phyloP scores from a whole-genome alignment of 2,113 vertebrate genomes.

The Peromyscus polionotus region DNA sequence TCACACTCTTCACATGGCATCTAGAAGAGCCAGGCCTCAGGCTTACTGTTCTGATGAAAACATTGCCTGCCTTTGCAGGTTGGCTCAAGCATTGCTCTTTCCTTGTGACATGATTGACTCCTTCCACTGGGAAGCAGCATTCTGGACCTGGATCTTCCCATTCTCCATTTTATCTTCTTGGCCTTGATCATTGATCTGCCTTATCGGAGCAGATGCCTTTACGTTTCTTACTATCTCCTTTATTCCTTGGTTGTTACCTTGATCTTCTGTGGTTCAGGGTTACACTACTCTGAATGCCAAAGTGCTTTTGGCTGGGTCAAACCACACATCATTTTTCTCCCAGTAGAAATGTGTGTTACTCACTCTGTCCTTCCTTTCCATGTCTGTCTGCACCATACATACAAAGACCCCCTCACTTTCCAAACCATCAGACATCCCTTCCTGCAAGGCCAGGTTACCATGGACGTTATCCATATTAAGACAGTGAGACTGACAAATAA shows the following conservation, averaged over 20 bases:
- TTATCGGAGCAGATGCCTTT: neutral
- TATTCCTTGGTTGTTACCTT: neutral
- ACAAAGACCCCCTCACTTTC: neutral
- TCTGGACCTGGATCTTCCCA: conserved; percentile 7
- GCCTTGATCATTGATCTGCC: neutral
- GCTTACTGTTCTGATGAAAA: neutral
- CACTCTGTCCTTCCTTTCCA: neutral
- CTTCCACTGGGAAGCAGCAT: neutral
- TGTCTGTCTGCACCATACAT: neutral
- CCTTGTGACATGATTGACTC: neutral
- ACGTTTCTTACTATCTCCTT: neutral
- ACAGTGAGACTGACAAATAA: neutral
- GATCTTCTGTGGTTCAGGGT: conserved; percentile 41
- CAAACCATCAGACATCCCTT: neutral
- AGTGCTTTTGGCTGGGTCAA: neutral
- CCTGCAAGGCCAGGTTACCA: neutral
- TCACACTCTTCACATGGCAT: neutral
- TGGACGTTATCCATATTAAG: neutral
- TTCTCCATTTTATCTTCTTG: conserved; percentile 28
- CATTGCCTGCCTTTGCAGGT: neutral
- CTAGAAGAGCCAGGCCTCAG: neutral
- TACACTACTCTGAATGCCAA: neutral
- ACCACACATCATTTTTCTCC: neutral
- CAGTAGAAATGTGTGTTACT: neutral
- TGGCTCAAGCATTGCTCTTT: neutral